Base-by-base conservation (phyloP, 2,797 vertebrate genomes). In the Gadopsis marmoratus region DNA sequence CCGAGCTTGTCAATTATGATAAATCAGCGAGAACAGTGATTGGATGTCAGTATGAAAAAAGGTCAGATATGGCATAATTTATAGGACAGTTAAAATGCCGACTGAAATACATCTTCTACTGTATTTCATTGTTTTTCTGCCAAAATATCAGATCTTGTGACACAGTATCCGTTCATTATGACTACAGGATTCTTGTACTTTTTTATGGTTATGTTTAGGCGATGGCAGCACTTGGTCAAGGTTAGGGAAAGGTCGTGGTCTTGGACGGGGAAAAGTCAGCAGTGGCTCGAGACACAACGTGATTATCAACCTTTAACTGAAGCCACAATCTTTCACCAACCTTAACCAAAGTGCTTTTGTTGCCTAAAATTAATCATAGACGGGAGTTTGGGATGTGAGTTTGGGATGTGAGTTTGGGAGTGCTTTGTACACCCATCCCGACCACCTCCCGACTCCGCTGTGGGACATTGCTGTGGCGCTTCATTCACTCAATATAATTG, bases 1-100 rank as follows among this genome's bases (percentile, higher is more conserved):
- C 67, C 43, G 7, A 63, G 78, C 55, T 16, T 19, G 76, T 61
- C 69, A 81, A 76, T 82, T 67, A 68, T 2, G 5, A 75, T 63
- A 21, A 66, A 84, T 70, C 76, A 43, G 58, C 14, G n/a, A 45
- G 54, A 23, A 76, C 71, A 60, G 11, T 59, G 61, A 78, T 45
- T 71, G 75, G 43, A 71, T 71, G 63, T 33, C 29, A n/a, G 48
- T 3, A 53, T 43, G 17, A 62, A 59, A 41, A 53, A 41, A 48
- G 19, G 48, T 61, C 61, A 58, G 37, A n/a, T 26, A 5, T 47
- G 59, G 56, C 3, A 58, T 77, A 23, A 82, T 31, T 79, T 31
- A 41, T 1, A 3, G 53, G 21, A 35, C 4, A 23, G 43, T 29
- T 66, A 5, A 7, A 37, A 12, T 41, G 12, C 11, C 13, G 41